Evolutionary conservation across 2,113 vertebrate genomes (phyloP), one percentile per base, ranked within the genome.

Genomic region (Macaca mulatta): DNA sequence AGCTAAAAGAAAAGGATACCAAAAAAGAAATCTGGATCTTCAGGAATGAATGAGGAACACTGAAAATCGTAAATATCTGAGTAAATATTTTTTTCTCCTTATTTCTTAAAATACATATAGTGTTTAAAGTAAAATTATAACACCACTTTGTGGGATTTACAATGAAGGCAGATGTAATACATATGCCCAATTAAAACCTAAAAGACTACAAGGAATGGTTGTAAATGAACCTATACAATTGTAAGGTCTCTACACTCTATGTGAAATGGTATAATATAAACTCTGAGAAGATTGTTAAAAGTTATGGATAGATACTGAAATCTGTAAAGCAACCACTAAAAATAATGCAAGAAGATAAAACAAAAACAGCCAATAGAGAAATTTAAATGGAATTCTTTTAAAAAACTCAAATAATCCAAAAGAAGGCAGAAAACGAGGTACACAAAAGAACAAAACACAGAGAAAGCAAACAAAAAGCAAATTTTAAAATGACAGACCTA

Each of bases 31-130:
- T 11, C 0, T 64, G 35, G 22, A 32, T 82, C 57, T 78, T 87
- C 11, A 80, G 25, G 64, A 82, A 93, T 57, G 67, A 87, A 89
- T 69, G 35, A 78, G 59, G 59, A 95, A 5, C 22, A 77, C 14
- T 8, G 45, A 45, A 86, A 90, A 86, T 14, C 25, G 12, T 50
- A 95, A 67, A n/a, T n/a, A 80, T 57, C 50, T 75, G 45, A 43
- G 32, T 74, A 77, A 74, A 70, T 61, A 72, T 77, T 8, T 59
- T 70, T 75, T 94, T 40, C 23, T 59, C 50, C 40, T 74, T 72
- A 70, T 61, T 79, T 94, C 88, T 72, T 72, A 91, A 91, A 83
- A 94, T 93, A 74, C n/a, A 50, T 18, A 85, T 45, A 80, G 27
- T 85, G 8, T 59, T 86, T 61, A 87, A 82, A 69, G 20, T 40